Evolutionary conservation across 92 coral and sea anemone species (phyloP).

Genomic region (Hydrozoanthus gracilis): DNA sequence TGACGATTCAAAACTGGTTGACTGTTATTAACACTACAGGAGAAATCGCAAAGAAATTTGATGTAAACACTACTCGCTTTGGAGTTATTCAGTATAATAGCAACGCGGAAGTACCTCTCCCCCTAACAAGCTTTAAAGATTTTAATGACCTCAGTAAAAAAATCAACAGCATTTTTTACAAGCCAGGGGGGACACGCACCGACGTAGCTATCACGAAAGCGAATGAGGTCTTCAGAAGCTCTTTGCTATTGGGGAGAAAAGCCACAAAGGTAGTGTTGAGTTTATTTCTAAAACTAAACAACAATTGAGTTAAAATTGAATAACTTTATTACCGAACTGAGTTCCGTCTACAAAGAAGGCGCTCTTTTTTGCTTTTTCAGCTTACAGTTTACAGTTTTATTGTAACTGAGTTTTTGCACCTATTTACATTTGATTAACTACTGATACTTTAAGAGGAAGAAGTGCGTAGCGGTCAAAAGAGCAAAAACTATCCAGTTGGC

Average conservation of each 20-base stretch:
- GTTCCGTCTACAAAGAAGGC: background rate
- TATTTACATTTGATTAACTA: no score
- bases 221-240: conserved; percentile 74
- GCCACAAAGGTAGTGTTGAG: conserved; percentile 66
- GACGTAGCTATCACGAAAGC: conserved; percentile 86
- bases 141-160: conserved; percentile 65
- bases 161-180: conserved; percentile 74
- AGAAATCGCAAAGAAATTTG: conserved; percentile 68
- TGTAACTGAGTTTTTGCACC: no score
- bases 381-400: no score
- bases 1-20: conserved; percentile 86
- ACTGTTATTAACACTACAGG: conserved; percentile 71
- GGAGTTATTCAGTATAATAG: conserved; percentile 86
- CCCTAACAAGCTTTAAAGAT: conserved; percentile 66
- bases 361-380: no score
- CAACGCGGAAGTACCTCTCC: conserved; percentile 76
- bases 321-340: background rate
- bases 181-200: conserved; percentile 89
- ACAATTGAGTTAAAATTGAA: background rate
- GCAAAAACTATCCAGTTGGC: no score
- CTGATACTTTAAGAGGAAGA: no score
- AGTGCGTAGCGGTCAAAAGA: no score
- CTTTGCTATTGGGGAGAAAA: conserved; percentile 53
- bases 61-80: conserved; percentile 71
- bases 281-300: background rate